A percentile compares a stretch with the other conserved stretches of the same genome.
phyloP scores from a whole-genome alignment of 2,113 vertebrate species.

The Origma solitaria region DNA sequence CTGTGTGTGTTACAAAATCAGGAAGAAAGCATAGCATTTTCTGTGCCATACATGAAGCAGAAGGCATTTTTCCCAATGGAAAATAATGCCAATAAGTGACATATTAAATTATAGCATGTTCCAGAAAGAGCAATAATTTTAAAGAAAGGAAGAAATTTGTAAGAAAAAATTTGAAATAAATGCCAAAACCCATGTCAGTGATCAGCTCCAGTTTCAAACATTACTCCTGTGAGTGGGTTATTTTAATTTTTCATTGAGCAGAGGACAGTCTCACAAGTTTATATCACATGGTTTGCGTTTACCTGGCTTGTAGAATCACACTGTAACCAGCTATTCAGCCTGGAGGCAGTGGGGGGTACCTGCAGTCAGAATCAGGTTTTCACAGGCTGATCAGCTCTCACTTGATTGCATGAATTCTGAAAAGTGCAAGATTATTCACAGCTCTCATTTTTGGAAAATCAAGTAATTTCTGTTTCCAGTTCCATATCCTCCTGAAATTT shows the following conservation, averaged over 20 bases:
- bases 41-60: not conserved
- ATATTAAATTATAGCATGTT: not conserved
- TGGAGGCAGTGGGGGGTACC: not conserved
- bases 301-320: not conserved
- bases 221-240: not conserved
- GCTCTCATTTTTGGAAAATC: not conserved
- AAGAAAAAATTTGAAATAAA: not conserved
- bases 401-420: not conserved
- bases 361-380: not conserved
- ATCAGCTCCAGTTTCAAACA: not conserved
- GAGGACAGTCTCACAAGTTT: not conserved
- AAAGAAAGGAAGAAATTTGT: not conserved
- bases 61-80: not conserved
- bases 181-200: not conserved
- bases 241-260: not conserved
- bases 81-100: not conserved
- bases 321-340: not conserved
- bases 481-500: not conserved
- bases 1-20: not conserved
- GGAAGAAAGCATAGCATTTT: not conserved
- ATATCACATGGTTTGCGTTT: not conserved
- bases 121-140: not conserved
- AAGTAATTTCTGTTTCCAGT: not conserved
- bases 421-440: not conserved
- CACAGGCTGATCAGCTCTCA: not conserved